Evolutionary conservation across 2,113 vertebrate genomes (phyloP).

Genomic region (Azemiops feae): DNA sequence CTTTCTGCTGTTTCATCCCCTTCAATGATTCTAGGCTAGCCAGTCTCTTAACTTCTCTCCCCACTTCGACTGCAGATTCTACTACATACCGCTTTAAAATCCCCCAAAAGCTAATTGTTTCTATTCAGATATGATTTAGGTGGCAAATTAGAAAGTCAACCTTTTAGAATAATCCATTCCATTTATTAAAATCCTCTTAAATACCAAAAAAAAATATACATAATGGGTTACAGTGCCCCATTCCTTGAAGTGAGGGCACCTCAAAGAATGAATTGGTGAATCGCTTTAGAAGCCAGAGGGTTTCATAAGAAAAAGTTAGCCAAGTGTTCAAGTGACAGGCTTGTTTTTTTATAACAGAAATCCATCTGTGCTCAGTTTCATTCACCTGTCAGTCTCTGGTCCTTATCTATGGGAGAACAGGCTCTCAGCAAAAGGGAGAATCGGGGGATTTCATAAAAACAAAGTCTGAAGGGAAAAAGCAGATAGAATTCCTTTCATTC

Average conservation of each 20-base stretch:
- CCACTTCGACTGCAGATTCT: neutral
- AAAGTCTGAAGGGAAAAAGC: neutral
- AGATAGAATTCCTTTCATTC: constrained; percentile 22
- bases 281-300: neutral
- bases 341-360: neutral
- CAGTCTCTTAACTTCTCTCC: too few species aligned
- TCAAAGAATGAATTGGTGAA: neutral
- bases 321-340: neutral
- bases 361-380: neutral
- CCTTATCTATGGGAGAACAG: neutral
- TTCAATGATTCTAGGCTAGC: too few species aligned
- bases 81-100: neutral
- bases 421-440: neutral
- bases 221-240: rapidly evolving
- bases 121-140: neutral
- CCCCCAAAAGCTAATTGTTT: neutral
- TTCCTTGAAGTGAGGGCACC: rapidly evolving
- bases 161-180: too few species aligned
- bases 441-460: neutral
- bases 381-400: neutral
- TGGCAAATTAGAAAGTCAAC: too few species aligned
- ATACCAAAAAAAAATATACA: too few species aligned
- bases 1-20: too few species aligned
- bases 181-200: too few species aligned
- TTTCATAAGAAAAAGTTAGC: neutral